Evolutionary conservation across 2,797 vertebrate species (phyloP).

Genomic region (Hyperoplus lanceolatus): DNA sequence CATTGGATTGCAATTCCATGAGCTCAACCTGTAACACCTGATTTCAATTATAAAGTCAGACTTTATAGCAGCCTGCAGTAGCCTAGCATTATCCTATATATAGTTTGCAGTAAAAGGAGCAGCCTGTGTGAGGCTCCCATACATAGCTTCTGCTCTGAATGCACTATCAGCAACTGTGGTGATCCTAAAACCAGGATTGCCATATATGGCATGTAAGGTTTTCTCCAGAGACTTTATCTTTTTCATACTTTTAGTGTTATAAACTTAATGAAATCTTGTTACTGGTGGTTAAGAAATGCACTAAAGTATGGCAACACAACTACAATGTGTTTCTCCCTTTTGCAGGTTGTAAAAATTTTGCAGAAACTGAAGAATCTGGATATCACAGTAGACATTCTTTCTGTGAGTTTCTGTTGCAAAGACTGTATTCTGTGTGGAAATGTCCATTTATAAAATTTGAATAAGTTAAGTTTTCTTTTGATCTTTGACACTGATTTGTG

Average conservation of each 20-base stretch:
- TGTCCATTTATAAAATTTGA: not conserved
- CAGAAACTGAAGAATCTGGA: constrained; percentile 88
- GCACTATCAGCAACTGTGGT: constrained; percentile 83
- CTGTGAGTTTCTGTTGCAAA: constrained; percentile 81
- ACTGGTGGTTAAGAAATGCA: not conserved
- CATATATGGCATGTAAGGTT: constrained; percentile 73
- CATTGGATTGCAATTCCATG: not conserved
- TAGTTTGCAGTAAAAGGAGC: constrained; percentile 80
- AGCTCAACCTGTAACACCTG: not conserved
- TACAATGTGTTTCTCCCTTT: constrained; percentile 20
- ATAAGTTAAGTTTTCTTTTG: not conserved
- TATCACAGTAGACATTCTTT: constrained; percentile 88
- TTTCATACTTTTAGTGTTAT: constrained; percentile 2
- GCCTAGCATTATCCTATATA: constrained; percentile 75
- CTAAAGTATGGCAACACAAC: not conserved
- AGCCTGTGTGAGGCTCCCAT: constrained; percentile 68
- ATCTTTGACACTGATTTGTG: constrained; percentile 9
- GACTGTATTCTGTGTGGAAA: not conserved
- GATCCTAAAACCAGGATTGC: constrained; percentile 70
- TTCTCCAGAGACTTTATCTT: constrained; percentile 9
- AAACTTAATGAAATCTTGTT: not conserved
- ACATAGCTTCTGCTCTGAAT: constrained; percentile 80
- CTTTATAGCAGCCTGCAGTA: constrained; percentile 42
- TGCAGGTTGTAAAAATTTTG: constrained; percentile 88
- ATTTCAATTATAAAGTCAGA: not conserved